Conservation (phyloP, 2,888 invertebrate genomes). For the Andrena praecox region DNA sequence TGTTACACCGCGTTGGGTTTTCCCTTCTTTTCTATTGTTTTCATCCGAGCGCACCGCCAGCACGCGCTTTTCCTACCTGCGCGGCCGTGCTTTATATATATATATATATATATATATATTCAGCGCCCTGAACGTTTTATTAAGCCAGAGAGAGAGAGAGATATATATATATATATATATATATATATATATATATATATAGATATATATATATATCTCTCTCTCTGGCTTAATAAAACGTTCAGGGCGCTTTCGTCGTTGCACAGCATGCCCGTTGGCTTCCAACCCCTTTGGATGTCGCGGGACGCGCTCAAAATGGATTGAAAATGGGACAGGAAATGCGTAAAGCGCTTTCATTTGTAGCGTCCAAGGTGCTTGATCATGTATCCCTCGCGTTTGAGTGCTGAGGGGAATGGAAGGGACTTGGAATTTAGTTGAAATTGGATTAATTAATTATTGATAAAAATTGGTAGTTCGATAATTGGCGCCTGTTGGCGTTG, state of each 20-base stretch:
- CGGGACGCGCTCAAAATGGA: conserved; percentile 27
- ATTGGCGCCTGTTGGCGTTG: too few species aligned
- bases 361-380: neutral
- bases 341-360: conserved; percentile 10
- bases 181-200: neutral
- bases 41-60: conserved; percentile 42
- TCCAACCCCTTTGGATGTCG: conserved; percentile 4
- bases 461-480: too few species aligned
- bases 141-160: too few species aligned
- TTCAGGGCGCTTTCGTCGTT: conserved; percentile 49
- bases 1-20: conserved; percentile 68
- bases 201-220: neutral
- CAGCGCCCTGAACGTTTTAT: too few species aligned
- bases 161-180: too few species aligned
- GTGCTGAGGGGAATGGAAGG: neutral
- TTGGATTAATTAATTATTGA: too few species aligned
- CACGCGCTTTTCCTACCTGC: conserved; percentile 11
- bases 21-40: conserved; percentile 64
- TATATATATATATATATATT: too few species aligned
- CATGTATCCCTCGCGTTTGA: neutral
- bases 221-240: conserved; percentile 68
- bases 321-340: neutral
- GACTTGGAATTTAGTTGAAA: too few species aligned
- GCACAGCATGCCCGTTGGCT: conserved; percentile 14
- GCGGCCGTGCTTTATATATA: conserved; percentile 60